phyloP scores from a whole-genome alignment of 2,888 invertebrate genomes.

The Mesorhabditis sp. region DNA sequence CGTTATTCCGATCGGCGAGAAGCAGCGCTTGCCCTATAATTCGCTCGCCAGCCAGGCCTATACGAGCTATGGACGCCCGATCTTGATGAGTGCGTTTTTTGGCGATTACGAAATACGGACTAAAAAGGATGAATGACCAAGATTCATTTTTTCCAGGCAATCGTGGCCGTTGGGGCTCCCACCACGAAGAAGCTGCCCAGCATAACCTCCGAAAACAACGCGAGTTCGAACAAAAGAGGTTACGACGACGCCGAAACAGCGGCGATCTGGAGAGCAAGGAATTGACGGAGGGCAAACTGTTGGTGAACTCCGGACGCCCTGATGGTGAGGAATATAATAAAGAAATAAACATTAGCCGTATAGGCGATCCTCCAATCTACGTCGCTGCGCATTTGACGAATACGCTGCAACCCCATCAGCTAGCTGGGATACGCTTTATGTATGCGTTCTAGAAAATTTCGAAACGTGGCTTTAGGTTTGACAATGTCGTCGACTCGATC shows the following conservation, averaged over 20 bases:
- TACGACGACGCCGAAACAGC: slow-evolving; percentile 4
- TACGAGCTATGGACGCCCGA: background rate
- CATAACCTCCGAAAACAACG: background rate
- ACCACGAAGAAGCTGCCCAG: background rate
- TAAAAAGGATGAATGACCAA: background rate
- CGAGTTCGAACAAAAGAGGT: background rate
- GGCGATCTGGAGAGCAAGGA: slow-evolving; percentile 38
- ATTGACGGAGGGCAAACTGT: slow-evolving; percentile 27
- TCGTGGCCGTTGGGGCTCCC: slow-evolving; percentile 5
- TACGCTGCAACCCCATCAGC: slow-evolving; percentile 50
- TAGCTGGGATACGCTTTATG: slow-evolving; percentile 53
- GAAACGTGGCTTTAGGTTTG: slow-evolving; percentile 65
- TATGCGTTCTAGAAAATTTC: slow-evolving; percentile 17
- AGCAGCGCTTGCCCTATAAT: background rate
- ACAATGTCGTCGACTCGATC: slow-evolving; percentile 91
- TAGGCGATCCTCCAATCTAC: slow-evolving; percentile 40
- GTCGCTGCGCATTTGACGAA: slow-evolving; percentile 44
- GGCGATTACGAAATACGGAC: background rate
- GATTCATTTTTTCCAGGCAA: background rate
- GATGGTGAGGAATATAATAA: background rate
- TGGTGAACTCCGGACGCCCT: slow-evolving; percentile 41
- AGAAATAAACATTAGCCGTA: slow-evolving; percentile 9
- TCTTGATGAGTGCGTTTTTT: background rate
- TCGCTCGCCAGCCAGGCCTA: background rate
- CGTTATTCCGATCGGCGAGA: slow-evolving; percentile 15